These are phyloP conservation scores for Tigriopus californicus DNA, from an alignment of 2,888 invertebrate genomes.

Conservation along the genomic window DNA sequence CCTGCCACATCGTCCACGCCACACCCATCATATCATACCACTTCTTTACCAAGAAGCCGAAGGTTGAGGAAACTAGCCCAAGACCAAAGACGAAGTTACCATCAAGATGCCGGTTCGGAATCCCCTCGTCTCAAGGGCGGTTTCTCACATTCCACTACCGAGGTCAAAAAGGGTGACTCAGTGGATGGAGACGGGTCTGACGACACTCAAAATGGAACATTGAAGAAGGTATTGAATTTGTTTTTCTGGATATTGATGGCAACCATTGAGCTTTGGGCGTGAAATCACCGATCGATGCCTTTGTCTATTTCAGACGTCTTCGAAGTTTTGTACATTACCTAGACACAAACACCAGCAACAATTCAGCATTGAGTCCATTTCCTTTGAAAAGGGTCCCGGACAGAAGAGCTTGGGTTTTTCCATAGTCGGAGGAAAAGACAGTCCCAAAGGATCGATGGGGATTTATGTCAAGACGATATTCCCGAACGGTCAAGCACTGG, in stretches of 20 bases:
- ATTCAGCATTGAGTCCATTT: slow-evolving; percentile 20
- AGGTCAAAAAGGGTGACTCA: too few relatives aligned
- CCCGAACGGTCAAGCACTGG: slow-evolving; percentile 27
- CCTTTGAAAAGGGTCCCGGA: slow-evolving; percentile 27
- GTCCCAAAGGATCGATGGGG: slow-evolving; percentile 27
- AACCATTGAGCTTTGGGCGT: too few relatives aligned
- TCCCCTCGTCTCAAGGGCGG: background rate
- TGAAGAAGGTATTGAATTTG: too few relatives aligned
- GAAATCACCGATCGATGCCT: too few relatives aligned
- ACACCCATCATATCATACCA: too few relatives aligned
- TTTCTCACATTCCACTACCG: too few relatives aligned
- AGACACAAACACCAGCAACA: slow-evolving; percentile 15
- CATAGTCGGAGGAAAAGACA: slow-evolving; percentile 30
- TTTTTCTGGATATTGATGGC: too few relatives aligned
- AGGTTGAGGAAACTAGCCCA: background rate
- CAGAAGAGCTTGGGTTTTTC: slow-evolving; percentile 30
- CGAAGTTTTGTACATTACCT: slow-evolving; percentile 20
- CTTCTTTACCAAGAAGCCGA: background rate
- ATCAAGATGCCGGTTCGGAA: too few relatives aligned
- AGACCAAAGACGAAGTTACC: too few relatives aligned
- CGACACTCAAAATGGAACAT: too few relatives aligned
- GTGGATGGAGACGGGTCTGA: too few relatives aligned
- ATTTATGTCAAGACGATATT: slow-evolving; percentile 29
- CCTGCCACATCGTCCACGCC: too few relatives aligned
- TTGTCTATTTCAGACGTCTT: background rate